Percentiles rank a stretch among this genome's conserved stretches.
Evolutionary conservation across 2,797 vertebrate genomes (phyloP).

Genomic region (Typhlichthys eigenmanni): DNA sequence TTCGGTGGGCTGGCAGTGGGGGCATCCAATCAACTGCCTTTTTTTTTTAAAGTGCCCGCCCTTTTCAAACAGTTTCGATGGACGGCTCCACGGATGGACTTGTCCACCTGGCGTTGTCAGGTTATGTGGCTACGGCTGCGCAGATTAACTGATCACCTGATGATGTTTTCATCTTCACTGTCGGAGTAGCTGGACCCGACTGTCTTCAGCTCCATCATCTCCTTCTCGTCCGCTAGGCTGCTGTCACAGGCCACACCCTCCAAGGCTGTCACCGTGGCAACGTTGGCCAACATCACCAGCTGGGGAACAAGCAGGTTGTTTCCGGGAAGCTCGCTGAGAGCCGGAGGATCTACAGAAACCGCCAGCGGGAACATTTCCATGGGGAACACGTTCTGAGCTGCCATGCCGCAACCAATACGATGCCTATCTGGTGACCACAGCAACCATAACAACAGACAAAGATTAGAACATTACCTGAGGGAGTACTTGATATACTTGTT

Average conservation of each 20-base stretch:
- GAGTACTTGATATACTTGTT: no score
- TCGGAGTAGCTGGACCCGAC: slow-evolving; percentile 90
- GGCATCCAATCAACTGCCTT: no score
- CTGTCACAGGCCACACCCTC: slow-evolving; percentile 81
- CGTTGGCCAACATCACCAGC: slow-evolving; percentile 95
- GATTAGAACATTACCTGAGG: no score
- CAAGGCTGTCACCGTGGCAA: slow-evolving; percentile 80
- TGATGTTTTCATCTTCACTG: slow-evolving; percentile 83
- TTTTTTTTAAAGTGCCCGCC: no score
- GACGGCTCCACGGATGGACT: no score
- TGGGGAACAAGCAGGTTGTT: slow-evolving; percentile 88
- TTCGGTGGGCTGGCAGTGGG: no score
- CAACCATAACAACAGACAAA: no score
- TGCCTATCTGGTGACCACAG: no score
- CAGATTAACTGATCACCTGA: slow-evolving; percentile 52
- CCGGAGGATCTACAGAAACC: slow-evolving; percentile 79
- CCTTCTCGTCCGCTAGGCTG: slow-evolving; percentile 85
- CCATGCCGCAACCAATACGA: slow-evolving; percentile 70
- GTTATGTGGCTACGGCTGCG: neutral
- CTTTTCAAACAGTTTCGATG: no score
- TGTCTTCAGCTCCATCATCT: slow-evolving; percentile 94
- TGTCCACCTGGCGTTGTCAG: no score
- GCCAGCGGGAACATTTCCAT: slow-evolving; percentile 62
- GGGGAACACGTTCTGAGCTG: slow-evolving; percentile 85
- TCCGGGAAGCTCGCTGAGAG: slow-evolving; percentile 82